phyloP scores from a whole-genome alignment of 2,797 vertebrate genomes.

The Mionectes olivaceus region DNA sequence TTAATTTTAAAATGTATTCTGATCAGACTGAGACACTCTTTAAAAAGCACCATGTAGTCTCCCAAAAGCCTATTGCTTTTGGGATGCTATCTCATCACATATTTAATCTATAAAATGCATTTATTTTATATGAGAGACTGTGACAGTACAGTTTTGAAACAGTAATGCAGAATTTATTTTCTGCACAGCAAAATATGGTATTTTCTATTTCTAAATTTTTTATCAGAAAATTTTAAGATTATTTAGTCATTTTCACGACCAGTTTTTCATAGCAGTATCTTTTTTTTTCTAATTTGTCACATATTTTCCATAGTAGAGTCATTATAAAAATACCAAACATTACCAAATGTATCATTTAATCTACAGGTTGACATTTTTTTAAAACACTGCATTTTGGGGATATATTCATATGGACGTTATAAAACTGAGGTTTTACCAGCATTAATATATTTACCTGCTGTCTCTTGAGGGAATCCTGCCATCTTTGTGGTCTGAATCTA shows the following conservation, averaged over 20 bases:
- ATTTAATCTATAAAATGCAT: not conserved
- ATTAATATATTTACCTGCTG: not conserved
- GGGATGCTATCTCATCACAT: not conserved
- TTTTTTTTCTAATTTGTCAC: not conserved
- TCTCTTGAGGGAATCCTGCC: not conserved
- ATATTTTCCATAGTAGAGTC: not conserved
- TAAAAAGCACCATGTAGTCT: not conserved
- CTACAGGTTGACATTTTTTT: not conserved
- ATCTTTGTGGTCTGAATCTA: not conserved
- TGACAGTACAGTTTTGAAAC: not conserved
- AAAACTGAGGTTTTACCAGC: not conserved
- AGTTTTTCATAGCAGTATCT: not conserved
- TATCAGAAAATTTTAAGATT: not conserved
- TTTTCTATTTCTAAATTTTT: not conserved
- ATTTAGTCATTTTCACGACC: not conserved
- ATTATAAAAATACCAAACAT: not conserved
- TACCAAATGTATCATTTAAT: not conserved
- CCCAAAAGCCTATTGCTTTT: not conserved
- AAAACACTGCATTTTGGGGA: not conserved
- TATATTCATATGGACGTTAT: not conserved
- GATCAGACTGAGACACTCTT: not conserved
- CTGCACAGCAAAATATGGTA: not conserved
- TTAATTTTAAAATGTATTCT: not conserved
- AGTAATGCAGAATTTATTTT: not conserved
- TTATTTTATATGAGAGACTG: not conserved